Evolutionary conservation across 2,113 vertebrate genomes (phyloP).

Genomic region (Calidris pygmaea): DNA sequence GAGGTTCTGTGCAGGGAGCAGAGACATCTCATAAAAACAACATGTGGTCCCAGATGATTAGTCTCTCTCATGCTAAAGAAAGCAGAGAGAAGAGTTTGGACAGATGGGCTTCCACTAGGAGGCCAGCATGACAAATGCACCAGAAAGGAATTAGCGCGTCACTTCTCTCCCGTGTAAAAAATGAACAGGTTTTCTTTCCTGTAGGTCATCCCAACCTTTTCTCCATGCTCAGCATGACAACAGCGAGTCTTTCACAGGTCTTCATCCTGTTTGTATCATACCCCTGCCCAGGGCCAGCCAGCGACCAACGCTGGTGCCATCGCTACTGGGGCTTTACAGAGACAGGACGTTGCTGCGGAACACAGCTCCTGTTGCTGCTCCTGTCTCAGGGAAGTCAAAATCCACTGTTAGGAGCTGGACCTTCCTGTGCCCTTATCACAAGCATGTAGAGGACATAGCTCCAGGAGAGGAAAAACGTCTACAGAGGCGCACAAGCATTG

Average conservation of each 20-base stretch:
- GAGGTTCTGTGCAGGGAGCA: not conserved
- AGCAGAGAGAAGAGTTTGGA: not conserved
- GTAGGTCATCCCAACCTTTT: not conserved
- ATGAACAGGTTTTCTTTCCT: not conserved
- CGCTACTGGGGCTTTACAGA: not conserved
- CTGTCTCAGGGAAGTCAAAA: not conserved
- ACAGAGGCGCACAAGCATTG: fast-evolving
- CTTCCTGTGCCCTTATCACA: not conserved
- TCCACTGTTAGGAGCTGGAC: not conserved
- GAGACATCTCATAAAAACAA: not conserved
- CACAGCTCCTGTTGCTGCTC: not conserved
- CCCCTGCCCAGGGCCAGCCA: not conserved
- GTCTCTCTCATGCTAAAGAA: not conserved
- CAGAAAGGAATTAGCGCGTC: not conserved
- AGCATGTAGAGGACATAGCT: not conserved
- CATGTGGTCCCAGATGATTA: not conserved
- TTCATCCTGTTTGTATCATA: not conserved
- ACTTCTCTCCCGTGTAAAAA: not conserved
- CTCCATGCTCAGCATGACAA: not conserved
- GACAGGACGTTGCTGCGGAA: not conserved
- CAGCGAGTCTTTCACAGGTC: not conserved
- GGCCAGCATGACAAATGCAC: not conserved
- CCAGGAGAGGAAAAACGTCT: not conserved
- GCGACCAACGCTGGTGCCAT: not conserved
- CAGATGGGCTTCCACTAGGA: not conserved